phyloP scores from a whole-genome alignment of 2,113 vertebrate species.

The Catharus minimus region DNA sequence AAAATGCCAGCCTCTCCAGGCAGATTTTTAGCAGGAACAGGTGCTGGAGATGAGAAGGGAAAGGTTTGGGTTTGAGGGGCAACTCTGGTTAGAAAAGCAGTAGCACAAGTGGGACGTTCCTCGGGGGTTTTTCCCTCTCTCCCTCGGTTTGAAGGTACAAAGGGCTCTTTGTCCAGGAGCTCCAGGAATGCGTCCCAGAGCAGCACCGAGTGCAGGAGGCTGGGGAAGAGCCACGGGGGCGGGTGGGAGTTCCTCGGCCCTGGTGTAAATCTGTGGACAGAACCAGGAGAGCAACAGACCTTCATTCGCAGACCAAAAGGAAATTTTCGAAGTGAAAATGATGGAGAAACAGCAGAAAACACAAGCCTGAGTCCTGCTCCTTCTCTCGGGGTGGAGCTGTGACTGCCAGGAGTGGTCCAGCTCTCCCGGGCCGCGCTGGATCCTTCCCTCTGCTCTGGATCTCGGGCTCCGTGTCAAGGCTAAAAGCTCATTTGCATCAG shows the following conservation, averaged over 20 bases:
- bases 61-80: background rate
- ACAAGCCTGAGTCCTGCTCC: background rate
- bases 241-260: background rate
- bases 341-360: background rate
- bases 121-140: background rate
- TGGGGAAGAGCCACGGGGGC: background rate
- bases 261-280: background rate
- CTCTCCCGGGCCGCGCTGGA: background rate
- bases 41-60: background rate
- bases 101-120: background rate
- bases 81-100: background rate
- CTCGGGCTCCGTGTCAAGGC: background rate
- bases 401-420: accelerated
- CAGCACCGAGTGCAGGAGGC: background rate
- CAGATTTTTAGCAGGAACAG: background rate
- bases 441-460: background rate
- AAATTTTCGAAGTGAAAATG: background rate
- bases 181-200: background rate
- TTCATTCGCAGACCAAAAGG: background rate
- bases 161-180: background rate
- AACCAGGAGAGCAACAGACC: accelerated
- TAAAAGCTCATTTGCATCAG: background rate
- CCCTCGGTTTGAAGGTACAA: background rate
- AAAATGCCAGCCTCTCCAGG: background rate
- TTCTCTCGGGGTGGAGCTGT: background rate